Conservation (phyloP, 2,113 vertebrate species). For the Empidonax alnorum region DNA sequence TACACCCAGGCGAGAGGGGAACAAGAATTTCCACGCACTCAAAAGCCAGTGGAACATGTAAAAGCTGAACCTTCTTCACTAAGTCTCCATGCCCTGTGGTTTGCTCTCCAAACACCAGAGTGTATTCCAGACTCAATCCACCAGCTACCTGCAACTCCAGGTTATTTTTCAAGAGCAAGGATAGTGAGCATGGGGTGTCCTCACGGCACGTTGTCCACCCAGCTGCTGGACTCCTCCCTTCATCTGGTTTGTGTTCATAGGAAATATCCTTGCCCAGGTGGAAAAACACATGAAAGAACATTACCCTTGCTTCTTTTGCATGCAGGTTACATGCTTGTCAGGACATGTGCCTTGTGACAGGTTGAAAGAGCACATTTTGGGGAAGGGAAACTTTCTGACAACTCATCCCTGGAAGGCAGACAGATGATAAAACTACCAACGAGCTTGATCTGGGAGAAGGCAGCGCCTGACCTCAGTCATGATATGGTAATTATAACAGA, state of each 20-base stretch:
- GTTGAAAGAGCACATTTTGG: slow-evolving; percentile 19
- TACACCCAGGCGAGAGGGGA: accelerated
- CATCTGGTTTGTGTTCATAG: neutral
- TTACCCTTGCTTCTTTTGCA: neutral
- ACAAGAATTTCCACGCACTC: accelerated
- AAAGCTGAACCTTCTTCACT: neutral
- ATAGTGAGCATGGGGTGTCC: neutral
- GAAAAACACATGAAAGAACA: neutral
- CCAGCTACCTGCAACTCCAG: neutral
- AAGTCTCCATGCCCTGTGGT: neutral
- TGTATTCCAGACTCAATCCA: neutral
- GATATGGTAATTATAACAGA: neutral
- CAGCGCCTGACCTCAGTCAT: neutral
- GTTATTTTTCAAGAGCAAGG: neutral
- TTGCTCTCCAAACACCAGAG: neutral
- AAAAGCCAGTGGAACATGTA: neutral
- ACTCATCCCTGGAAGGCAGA: slow-evolving; percentile 14
- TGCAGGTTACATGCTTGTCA: neutral
- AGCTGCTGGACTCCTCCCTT: neutral
- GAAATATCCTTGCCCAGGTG: neutral
- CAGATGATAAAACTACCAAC: neutral
- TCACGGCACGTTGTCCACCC: neutral
- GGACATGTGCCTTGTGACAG: slow-evolving; percentile 20
- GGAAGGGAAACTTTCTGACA: slow-evolving; percentile 53
- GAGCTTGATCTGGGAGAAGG: neutral